Base-by-base conservation (phyloP, 2,797 vertebrate species). In the Kryptopterus vitreolus region DNA sequence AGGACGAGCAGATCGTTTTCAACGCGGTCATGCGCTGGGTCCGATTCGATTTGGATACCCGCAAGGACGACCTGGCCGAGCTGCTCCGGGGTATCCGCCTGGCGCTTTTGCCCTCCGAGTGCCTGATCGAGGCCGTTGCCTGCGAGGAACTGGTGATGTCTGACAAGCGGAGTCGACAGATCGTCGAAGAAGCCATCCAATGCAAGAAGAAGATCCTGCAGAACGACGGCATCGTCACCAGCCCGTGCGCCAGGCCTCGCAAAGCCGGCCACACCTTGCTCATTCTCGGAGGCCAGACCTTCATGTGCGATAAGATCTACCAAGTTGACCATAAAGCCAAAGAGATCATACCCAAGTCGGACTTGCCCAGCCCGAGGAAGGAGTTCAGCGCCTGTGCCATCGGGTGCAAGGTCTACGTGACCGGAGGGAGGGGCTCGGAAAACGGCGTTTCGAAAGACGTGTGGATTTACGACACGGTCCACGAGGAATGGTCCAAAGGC, bases 251-350 rank as follows among this genome's bases (percentile, higher is more conserved):
- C 61, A 94, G 95, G 76, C 96, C 97, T 1, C 95, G 97, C 72
- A 97, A 96, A 87, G 95, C 96, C 0, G 96, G 97, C 15, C 96
- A 98, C 87, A 96, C 96, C 0, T 91, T 98, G 85, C 93, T 98
- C 29, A 97, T 98, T 85, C 89, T 98, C 75, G 97, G 96, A 0
- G 97, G 97, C 20, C 96, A 97, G 89, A 98, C 97, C 9, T 98
- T 98, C 89, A 97, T 98, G 96, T 98, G 97, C 10, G 97, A 98
- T 89, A 98, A 98, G 90, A 95, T 98, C 83, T 98, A 98, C 89
- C 96, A 97, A 91, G 96, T 98, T 43, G 96, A 98, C 87, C 96
- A 95, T 84, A 95, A 97, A 90, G 96, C 96, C 16, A 96, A 96
- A 91, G 95, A 97, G 88, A 97, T 98, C 82, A 97, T 98, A 78